Evolutionary conservation across 2,888 invertebrate genomes (phyloP), one percentile per base, ranked within the genome.

Genomic region (Epsilonema sp.): DNA sequence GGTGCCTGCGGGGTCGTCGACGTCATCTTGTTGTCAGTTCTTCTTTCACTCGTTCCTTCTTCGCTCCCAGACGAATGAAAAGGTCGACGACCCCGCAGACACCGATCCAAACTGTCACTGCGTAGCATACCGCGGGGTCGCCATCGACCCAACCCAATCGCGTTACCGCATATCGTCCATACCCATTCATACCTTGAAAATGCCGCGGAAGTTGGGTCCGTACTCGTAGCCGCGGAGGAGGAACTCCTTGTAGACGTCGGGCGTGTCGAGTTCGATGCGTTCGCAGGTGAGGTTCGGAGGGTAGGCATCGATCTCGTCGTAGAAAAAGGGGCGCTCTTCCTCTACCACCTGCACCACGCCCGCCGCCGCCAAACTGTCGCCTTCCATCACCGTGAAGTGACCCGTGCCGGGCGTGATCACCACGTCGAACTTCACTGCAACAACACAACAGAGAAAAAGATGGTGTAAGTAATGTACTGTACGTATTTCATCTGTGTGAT

Each of bases 331-430:
- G 40, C 55, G 52, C 43, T 53, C 52, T 21, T 60, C 62, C 16
- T 63, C 63, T 4, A 61, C 58, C 37, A 63, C 55, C 52, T 55
- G 55, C 50, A 63, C 60, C 44, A 54, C 49, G 45, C 63, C 63
- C 22, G 59, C 58, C 21, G 63, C 61, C 24, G 59, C 58, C 20
- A 64, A 50, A 44, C 59, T 56, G 5, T 58, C 62, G 26, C 57
- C 57, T 38, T 59, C 61, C 42, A 62, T 51, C 31, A 63, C 59
- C 47, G 63, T 61, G 50, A 63, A 63, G 42, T 56, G 51, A 36
- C 61, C 62, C 42, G 55, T 59, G 47, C 57, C 62, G 19, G 61
- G 60, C 3, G 59, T 55, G 42, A 63, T 52, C 31, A 59, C 54
- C 24, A 61, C 60, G 42, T 63, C 62, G 31, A 63, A 52, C 36